These are phyloP conservation scores for Lonchura striata DNA, from an alignment of 2,113 vertebrate species.

Conservation along the genomic window DNA sequence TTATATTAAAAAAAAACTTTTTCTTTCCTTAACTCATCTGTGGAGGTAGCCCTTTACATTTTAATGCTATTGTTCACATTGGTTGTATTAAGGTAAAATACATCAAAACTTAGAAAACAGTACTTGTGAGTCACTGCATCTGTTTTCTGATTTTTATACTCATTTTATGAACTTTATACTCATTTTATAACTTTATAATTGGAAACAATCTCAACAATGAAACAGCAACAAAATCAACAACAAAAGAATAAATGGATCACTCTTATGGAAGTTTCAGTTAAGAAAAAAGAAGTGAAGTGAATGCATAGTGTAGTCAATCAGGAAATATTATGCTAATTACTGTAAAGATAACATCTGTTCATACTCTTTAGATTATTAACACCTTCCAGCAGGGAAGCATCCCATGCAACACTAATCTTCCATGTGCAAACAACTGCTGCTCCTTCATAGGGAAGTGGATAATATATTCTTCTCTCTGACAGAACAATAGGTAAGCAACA, in stretches of 20 bases:
- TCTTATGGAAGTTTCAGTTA: neutral
- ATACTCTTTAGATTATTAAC: slow-evolving; percentile 6
- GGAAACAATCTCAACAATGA: neutral
- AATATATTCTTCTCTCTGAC: slow-evolving; percentile 34
- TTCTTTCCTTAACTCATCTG: neutral
- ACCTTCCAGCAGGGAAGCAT: slow-evolving; percentile 23
- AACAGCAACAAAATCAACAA: neutral
- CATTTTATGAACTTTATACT: neutral
- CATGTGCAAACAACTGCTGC: slow-evolving; percentile 34
- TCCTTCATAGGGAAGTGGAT: neutral
- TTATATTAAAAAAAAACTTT: neutral
- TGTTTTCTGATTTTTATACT: neutral
- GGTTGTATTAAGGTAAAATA: neutral
- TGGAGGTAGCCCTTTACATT: neutral
- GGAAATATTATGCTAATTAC: slow-evolving; percentile 45
- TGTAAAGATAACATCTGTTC: slow-evolving; percentile 53
- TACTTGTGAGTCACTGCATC: neutral
- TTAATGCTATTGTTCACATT: neutral
- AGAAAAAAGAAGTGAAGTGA: neutral
- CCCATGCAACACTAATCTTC: neutral
- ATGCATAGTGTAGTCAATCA: neutral
- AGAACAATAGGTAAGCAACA: slow-evolving; percentile 47
- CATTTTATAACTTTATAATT: neutral
- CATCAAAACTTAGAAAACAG: neutral
- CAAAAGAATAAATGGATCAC: neutral